These are phyloP conservation scores for Polymixis lichenea DNA, from an alignment of 2,888 invertebrate species.

Conservation along the genomic window DNA sequence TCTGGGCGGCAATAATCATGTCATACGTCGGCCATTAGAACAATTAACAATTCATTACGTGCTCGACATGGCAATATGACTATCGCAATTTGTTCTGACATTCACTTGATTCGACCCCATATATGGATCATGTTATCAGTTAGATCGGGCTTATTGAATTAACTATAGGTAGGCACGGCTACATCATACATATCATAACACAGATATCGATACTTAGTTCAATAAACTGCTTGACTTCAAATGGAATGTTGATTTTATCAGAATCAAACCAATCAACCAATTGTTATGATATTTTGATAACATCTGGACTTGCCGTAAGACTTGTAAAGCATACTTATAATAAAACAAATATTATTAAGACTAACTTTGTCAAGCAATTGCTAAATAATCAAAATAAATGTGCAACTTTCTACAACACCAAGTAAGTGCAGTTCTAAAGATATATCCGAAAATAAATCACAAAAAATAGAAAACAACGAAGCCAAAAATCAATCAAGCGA, in stretches of 20 bases:
- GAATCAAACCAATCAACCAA: slow-evolving; percentile 38
- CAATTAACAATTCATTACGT: slow-evolving; percentile 67
- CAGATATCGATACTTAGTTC: slow-evolving; percentile 37
- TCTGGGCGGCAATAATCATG: slow-evolving; percentile 65
- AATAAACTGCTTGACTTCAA: slow-evolving; percentile 25
- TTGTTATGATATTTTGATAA: slow-evolving; percentile 38
- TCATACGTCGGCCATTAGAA: slow-evolving; percentile 59
- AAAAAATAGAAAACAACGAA: slow-evolving; percentile 33
- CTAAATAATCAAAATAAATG: slow-evolving; percentile 4
- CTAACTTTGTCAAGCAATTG: not conserved
- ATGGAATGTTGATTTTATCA: slow-evolving; percentile 30
- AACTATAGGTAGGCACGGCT: slow-evolving; percentile 24
- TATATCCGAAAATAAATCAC: slow-evolving; percentile 36
- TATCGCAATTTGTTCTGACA: slow-evolving; percentile 63
- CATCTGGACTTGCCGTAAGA: slow-evolving; percentile 18
- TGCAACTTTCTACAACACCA: slow-evolving; percentile 18
- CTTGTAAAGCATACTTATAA: not conserved
- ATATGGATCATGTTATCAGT: slow-evolving; percentile 57
- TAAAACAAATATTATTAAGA: slow-evolving; percentile 12
- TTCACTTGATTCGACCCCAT: slow-evolving; percentile 59
- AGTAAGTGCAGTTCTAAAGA: slow-evolving; percentile 43
- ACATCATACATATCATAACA: slow-evolving; percentile 47
- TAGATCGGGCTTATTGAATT: slow-evolving; percentile 55
- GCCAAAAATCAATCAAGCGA: slow-evolving; percentile 52
- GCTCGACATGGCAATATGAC: slow-evolving; percentile 67